Evolutionary conservation across 1,140 invertebrate species (phyloP), one percentile per base, ranked within the genome.

Genomic region (Sweltsa coloradensis): DNA sequence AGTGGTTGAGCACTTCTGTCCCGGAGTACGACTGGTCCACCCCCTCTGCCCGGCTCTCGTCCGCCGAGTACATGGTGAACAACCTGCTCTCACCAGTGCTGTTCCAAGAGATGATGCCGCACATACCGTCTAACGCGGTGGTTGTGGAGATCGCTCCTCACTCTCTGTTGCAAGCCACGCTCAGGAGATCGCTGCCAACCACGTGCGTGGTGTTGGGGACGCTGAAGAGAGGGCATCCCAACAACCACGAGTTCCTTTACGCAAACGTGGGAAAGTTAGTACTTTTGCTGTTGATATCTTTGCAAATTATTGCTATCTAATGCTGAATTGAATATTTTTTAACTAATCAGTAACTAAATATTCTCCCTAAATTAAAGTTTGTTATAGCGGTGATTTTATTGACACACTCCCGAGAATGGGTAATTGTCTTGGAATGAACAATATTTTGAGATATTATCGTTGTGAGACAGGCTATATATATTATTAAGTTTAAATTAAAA

Each of bases 61-160:
- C 74, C 7, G 69, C 77, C n/a, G 72, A 73, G n/a, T 80, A 80
- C 53, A 72, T 76, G 52, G 71, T 74, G 5, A 76, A 79, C 59
- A 80, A 81, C 54, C 62, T 80, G n/a, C 62, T 75, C 29, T 57
- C 55, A 9, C 57, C 53, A 14, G 45, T 79, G 1, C 58, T 75
- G 41, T 79, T 79, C 56, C 62, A 74, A 47, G 74, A 76, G 52
- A 75, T 69, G 11, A 53, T 78, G 13, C 60, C 64, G 39, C 65
- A 74, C 51, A 66, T 79, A 18, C 76, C 76, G n/a, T 53, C 61
- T 11, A 71, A 74, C 58, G 75, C 75, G 16, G 56, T 79, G 36
- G 65, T 69, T 7, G 64, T 79, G 41, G 76, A 79, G 59, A 65
- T 76, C 39, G 73, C 73, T 39, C 74, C 76, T 5, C 74, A 76